These are phyloP conservation scores for Nasonia vitripennis DNA, from an alignment of 1,140 invertebrate genomes.

Conservation along the genomic window DNA sequence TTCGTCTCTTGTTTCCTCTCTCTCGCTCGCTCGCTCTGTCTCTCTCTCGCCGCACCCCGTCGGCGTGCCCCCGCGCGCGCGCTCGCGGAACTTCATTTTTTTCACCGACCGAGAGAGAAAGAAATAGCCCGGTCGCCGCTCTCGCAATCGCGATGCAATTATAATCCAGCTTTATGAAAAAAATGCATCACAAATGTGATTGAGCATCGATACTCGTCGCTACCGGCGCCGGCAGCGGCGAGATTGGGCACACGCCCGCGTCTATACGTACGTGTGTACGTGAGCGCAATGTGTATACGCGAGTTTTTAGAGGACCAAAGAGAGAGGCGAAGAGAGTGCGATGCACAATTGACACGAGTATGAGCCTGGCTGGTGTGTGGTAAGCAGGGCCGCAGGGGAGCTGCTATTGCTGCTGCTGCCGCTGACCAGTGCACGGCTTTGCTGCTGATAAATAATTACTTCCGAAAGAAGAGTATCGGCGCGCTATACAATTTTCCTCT, in stretches of 20 bases:
- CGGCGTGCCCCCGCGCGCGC: conserved; percentile 56
- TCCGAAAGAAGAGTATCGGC: conserved; percentile 61
- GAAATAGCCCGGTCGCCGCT: conserved; percentile 58
- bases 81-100: conserved; percentile 68
- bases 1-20: conserved; percentile 39
- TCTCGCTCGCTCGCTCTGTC: neutral
- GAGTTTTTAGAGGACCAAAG: conserved; percentile 33
- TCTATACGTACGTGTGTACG: neutral
- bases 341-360: conserved; percentile 54
- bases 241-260: conserved; percentile 35
- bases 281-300: neutral
- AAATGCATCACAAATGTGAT: conserved; percentile 76
- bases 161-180: conserved; percentile 76
- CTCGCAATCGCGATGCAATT: conserved; percentile 75
- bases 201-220: conserved; percentile 72
- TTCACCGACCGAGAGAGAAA: conserved; percentile 56
- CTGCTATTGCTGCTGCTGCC: neutral
- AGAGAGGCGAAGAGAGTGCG: conserved; percentile 18
- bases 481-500: neutral
- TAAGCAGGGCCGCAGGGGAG: neutral
- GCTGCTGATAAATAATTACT: conserved; percentile 72
- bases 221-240: conserved; percentile 56
- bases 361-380: neutral
- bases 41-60: conserved; percentile 42
- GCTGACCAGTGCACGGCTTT: neutral